Conservation (phyloP, 1,140 invertebrate species). For the Whitmania pigra region DNA sequence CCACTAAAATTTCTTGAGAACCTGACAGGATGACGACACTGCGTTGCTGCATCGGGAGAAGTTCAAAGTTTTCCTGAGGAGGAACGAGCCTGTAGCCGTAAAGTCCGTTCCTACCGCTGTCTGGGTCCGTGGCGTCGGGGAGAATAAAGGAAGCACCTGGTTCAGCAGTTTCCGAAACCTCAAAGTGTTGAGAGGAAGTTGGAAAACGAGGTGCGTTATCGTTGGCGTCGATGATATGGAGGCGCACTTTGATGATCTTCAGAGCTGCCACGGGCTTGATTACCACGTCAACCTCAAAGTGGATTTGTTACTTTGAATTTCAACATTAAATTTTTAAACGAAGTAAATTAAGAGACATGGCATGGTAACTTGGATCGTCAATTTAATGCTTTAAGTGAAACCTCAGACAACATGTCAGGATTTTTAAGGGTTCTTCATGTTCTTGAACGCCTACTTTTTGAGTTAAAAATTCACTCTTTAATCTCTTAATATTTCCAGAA, state of each 20-base stretch:
- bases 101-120: conserved; percentile 18
- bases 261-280: conserved; percentile 13
- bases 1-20: background rate
- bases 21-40: background rate
- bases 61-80: conserved; percentile 14
- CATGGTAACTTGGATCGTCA: no score
- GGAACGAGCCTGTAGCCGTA: conserved; percentile 18
- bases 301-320: no score
- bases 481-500: no score
- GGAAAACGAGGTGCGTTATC: conserved; percentile 24
- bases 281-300: conserved; percentile 10
- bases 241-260: conserved; percentile 20
- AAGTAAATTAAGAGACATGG: no score
- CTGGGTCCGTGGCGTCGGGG: conserved; percentile 21
- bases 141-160: conserved; percentile 13
- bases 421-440: no score
- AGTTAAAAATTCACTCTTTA: no score
- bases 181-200: background rate
- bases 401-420: no score
- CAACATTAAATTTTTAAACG: no score
- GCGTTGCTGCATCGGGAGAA: background rate
- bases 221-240: conserved; percentile 24
- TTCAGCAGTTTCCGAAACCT: conserved; percentile 16
- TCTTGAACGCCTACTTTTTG: no score
- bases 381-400: no score